Evolutionary conservation across 2,888 invertebrate genomes (phyloP), one percentile per base, ranked within the genome.

Genomic region (Tachina fera): DNA sequence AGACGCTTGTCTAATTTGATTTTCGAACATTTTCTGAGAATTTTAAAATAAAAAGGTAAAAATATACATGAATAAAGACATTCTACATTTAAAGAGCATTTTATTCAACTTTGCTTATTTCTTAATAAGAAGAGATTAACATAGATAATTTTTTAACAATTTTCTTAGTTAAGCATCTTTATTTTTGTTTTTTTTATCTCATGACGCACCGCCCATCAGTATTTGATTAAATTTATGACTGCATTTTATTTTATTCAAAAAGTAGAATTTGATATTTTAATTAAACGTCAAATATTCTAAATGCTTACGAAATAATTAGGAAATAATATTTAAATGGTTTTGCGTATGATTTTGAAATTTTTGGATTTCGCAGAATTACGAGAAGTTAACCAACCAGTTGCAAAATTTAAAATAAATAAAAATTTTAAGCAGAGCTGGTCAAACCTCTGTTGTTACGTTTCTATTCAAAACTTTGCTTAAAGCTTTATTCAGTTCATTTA

Each of bases 81-180:
- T 70, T 53, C 70, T 70, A 53, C 31, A 31, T 31, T 31, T 31
- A 10, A 49, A 47, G 4, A 53, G 31, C 13, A 43, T n/a, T 78
- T 78, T 41, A 0, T 49, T n/a, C 22, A 22, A 41, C 60, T 68
- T 16, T 68, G 31, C 8, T 58, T n/a, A 0, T 19, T 51, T 14
- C 4, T 14, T 58, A 49, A 14, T 43, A 80, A 80, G 58, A 67
- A 65, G 72, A 80, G 71, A 80, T 80, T 80, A 80, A 74, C 80
- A 67, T 22, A 74, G 47, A 65, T 56, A 80, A 65, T 43, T 47
- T n/a, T 56, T 47, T 65, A 65, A n/a, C 22, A 60, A 43, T 51
- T 60, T 14, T 60, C 19, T 16, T 68, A 60, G 13, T 49, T 41
- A 61, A 49, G 14, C 9, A 43, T 60, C 3, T 41, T 16, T 49